Evolutionary conservation across 2,797 vertebrate species (phyloP).

Genomic region (Gambelia wislizenii): DNA sequence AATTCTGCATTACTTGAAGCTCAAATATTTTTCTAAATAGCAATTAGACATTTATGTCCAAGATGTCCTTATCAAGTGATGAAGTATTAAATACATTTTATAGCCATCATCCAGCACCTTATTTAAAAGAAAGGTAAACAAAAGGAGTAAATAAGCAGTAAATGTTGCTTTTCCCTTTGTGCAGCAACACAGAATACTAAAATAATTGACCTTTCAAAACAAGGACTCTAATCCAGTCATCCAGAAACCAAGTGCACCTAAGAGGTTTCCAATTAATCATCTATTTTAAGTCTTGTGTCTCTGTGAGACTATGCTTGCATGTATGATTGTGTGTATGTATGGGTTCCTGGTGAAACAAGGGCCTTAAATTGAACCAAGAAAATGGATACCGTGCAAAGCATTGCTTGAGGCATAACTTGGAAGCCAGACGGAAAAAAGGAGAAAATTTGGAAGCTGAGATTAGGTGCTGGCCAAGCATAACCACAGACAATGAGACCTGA

Average conservation of each 20-base stretch:
- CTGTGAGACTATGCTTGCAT: too few relatives aligned
- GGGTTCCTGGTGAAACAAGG: too few relatives aligned
- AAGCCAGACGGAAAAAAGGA: too few relatives aligned
- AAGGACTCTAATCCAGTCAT: constrained; percentile 48
- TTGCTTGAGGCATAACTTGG: too few relatives aligned
- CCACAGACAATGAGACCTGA: too few relatives aligned
- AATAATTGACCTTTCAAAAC: constrained; percentile 63
- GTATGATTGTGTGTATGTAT: too few relatives aligned
- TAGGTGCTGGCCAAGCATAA: too few relatives aligned
- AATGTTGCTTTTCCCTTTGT: constrained; percentile 46
- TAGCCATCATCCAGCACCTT: neutral
- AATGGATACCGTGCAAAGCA: too few relatives aligned
- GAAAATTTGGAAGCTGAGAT: too few relatives aligned
- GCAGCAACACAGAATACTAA: constrained; percentile 55
- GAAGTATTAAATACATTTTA: constrained; percentile 27
- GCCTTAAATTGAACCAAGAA: too few relatives aligned
- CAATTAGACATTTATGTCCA: constrained; percentile 11
- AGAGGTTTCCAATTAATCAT: constrained; percentile 63
- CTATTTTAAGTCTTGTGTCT: constrained; percentile 60
- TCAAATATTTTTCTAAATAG: constrained; percentile 2
- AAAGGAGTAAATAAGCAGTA: constrained; percentile 59
- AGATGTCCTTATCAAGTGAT: neutral
- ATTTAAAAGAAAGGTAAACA: constrained; percentile 45
- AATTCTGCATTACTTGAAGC: constrained; percentile 24
- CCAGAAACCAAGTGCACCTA: constrained; percentile 54